These are phyloP conservation scores for Metallyticus violacea DNA, from an alignment of 2,888 invertebrate genomes.

Conservation along the genomic window DNA sequence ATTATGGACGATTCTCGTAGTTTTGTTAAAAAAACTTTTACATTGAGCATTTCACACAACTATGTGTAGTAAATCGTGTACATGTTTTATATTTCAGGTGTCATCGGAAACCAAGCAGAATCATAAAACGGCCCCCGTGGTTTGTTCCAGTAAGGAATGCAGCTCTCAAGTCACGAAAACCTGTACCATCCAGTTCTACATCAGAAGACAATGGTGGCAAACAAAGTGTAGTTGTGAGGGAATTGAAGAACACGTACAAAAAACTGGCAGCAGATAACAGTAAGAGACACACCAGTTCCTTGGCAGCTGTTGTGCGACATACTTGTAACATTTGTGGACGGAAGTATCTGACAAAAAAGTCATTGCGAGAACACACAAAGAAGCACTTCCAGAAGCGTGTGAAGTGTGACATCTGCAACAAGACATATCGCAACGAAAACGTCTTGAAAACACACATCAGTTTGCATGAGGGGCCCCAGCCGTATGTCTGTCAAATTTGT, in stretches of 20 bases:
- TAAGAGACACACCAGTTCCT: not conserved
- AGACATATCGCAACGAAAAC: slow-evolving; percentile 20
- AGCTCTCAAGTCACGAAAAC: not conserved
- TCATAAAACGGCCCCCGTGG: slow-evolving; percentile 5
- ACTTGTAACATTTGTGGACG: slow-evolving; percentile 10
- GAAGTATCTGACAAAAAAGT: slow-evolving; percentile 16
- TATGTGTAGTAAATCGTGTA: not conserved
- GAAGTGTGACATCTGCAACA: slow-evolving; percentile 16
- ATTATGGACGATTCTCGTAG: too few species aligned
- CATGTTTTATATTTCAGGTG: slow-evolving; percentile 11
- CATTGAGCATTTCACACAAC: too few species aligned
- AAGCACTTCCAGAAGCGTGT: slow-evolving; percentile 20
- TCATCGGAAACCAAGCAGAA: not conserved
- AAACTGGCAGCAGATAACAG: not conserved
- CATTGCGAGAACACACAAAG: slow-evolving; percentile 21
- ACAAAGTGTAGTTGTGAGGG: not conserved
- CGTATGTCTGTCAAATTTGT: slow-evolving; percentile 15
- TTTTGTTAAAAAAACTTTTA: too few species aligned
- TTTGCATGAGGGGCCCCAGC: slow-evolving; percentile 20
- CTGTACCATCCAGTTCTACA: not conserved
- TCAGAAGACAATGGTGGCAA: not conserved
- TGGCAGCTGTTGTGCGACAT: not conserved
- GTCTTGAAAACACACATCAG: slow-evolving; percentile 21
- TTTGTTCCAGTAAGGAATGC: not conserved
- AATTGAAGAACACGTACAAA: slow-evolving; percentile 11